Conservation (phyloP, 1,140 invertebrate species). For the Euglossa dilemma region DNA sequence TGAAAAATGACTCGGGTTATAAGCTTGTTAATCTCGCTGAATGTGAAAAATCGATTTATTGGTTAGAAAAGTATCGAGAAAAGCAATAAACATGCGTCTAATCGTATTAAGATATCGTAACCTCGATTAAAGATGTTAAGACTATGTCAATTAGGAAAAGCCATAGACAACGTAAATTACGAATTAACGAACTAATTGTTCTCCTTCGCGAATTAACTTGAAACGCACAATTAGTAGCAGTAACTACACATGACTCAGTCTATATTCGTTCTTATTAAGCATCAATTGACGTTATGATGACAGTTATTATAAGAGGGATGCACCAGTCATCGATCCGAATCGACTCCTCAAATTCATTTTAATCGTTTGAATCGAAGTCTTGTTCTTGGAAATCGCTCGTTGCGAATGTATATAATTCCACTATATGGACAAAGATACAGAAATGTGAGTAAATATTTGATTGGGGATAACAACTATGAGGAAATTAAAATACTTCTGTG, state of each 20-base stretch:
- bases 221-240: slow-evolving; percentile 49
- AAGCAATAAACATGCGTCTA: background rate
- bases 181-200: slow-evolving; percentile 58
- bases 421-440: slow-evolving; percentile 1
- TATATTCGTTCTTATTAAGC: slow-evolving; percentile 67
- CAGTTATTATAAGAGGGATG: slow-evolving; percentile 46
- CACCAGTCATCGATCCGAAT: slow-evolving; percentile 25
- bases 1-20: background rate
- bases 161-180: slow-evolving; percentile 25
- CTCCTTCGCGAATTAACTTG: slow-evolving; percentile 47
- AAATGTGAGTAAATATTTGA: slow-evolving; percentile 39
- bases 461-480: slow-evolving; percentile 17
- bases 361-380: slow-evolving; percentile 13
- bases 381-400: slow-evolving; percentile 29
- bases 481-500: slow-evolving; percentile 14
- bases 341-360: slow-evolving; percentile 20
- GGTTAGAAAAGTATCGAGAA: background rate
- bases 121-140: background rate
- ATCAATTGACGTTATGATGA: slow-evolving; percentile 61
- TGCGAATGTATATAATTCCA: background rate
- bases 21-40: background rate
- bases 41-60: background rate
- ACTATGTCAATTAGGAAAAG: background rate
- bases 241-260: slow-evolving; percentile 44
- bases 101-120: slow-evolving; percentile 10